These are phyloP conservation scores for Cladopsammia gracilis DNA, from an alignment of 64 coral and sea anemone genomes.

Conservation along the genomic window DNA sequence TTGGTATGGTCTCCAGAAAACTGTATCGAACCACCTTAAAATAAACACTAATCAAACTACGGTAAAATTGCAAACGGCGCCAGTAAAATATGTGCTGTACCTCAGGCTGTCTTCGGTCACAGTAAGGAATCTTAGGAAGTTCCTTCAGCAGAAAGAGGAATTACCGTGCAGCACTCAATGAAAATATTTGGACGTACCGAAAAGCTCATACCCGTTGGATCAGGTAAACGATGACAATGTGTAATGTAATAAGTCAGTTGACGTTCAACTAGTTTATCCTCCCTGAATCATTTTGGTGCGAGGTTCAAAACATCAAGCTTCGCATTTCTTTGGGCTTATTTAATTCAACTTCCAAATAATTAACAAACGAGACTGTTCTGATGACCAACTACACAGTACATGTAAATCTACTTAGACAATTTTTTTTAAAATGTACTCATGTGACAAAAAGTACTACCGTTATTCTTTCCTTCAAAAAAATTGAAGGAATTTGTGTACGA, in stretches of 20 bases:
- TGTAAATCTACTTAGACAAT: conserved; percentile 12
- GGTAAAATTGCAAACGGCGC: no score
- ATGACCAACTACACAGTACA: background rate
- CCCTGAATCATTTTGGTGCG: no score
- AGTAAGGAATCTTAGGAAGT: background rate
- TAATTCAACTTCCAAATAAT: background rate
- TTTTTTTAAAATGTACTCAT: background rate
- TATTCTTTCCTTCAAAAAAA: conserved; percentile 39
- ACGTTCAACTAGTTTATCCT: no score
- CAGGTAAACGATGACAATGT: no score
- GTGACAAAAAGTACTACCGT: background rate
- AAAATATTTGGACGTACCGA: background rate
- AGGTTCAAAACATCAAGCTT: no score
- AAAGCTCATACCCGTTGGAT: no score
- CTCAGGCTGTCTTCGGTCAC: background rate
- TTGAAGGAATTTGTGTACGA: conserved; percentile 62
- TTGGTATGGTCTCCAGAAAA: no score
- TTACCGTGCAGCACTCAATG: background rate
- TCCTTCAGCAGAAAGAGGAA: background rate
- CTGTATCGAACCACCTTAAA: no score
- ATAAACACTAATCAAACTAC: no score
- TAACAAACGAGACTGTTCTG: conserved; percentile 18
- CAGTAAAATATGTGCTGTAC: background rate
- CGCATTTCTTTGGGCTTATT: no score
- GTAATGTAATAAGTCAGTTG: no score